Base-by-base conservation (phyloP, 2,113 vertebrate genomes). In the Danionella cerebrum region DNA sequence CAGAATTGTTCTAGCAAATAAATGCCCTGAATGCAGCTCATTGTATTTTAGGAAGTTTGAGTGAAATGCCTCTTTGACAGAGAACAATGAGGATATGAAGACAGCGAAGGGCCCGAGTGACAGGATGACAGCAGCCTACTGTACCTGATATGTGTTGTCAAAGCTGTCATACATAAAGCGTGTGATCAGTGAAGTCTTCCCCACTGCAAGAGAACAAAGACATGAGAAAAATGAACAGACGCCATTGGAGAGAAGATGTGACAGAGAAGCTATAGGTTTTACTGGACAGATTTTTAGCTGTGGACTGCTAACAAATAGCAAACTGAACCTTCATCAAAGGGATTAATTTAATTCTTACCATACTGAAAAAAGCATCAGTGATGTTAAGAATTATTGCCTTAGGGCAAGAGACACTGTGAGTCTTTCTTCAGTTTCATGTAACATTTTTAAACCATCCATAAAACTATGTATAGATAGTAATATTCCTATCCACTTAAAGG, bases 121-220 rank as follows among this genome's bases (percentile, higher is more conserved):
- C 36, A 52, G 63, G 42, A 66, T 44, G 66, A 63, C 48, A 36
- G 25, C 3, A 52, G 35, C 84, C 39, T 79, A 95, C n/a, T n/a
- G n/a, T n/a, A n/a, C 93, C 91, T 95, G 93, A 84, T 95, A 93
- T 0, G 93, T 94, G 87, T 94, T 94, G 90, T 95, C 93, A 59
- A 95, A 95, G 84, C 93, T 95, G 91, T 95, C 93, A 4, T 95
- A 95, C 93, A 95, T 95, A 86, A 95, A 95, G 68, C 93, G 84
- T 3, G 93, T 95, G 86, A 95, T 95, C 87, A 95, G 87, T 75
- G 93, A 95, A 10, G 93, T 95, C 87, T 95, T 95, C 66, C 93
- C 93, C 66, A 95, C 92, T 94, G 87, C 74, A 90, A 90, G 76
- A 86, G 51, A 88, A 81, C 59, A 81, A 55, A 83, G 62, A 70